These are phyloP conservation scores for Orestias chungarensis DNA, from an alignment of 2,797 vertebrate species.

Conservation along the genomic window DNA sequence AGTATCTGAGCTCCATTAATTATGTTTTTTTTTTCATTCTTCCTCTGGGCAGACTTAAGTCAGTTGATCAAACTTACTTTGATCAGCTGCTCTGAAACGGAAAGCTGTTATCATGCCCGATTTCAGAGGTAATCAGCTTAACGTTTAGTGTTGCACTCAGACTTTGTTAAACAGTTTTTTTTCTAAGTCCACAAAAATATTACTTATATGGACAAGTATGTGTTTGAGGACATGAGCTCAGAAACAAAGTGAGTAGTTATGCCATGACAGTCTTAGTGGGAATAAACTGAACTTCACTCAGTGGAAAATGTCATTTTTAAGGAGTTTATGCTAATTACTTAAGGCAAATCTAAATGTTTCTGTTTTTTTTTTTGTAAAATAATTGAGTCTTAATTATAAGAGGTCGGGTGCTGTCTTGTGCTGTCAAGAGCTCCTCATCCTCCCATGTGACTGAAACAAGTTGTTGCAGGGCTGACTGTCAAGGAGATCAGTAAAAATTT, in stretches of 20 bases:
- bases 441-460: slow-evolving; percentile 36
- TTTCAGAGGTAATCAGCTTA: slow-evolving; percentile 11
- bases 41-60: background rate
- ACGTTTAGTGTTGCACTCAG: background rate
- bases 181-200: background rate
- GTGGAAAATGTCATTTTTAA: background rate
- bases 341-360: background rate
- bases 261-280: background rate
- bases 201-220: slow-evolving; percentile 15
- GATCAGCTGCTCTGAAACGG: slow-evolving; percentile 7
- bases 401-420: background rate
- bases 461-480: slow-evolving; percentile 14
- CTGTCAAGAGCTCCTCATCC: background rate
- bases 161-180: background rate
- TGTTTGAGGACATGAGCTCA: background rate
- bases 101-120: background rate
- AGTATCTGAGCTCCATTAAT: background rate
- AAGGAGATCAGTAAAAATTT: slow-evolving; percentile 18
- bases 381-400: background rate
- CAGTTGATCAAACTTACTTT: slow-evolving; percentile 5
- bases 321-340: background rate
- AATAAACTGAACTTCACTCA: background rate
- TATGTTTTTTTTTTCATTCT: background rate
- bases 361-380: background rate
- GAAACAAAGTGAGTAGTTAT: background rate